Evolutionary conservation across 2,113 vertebrate genomes (phyloP), one percentile per base, ranked within the genome.

Genomic region (Zapus hudsonius): DNA sequence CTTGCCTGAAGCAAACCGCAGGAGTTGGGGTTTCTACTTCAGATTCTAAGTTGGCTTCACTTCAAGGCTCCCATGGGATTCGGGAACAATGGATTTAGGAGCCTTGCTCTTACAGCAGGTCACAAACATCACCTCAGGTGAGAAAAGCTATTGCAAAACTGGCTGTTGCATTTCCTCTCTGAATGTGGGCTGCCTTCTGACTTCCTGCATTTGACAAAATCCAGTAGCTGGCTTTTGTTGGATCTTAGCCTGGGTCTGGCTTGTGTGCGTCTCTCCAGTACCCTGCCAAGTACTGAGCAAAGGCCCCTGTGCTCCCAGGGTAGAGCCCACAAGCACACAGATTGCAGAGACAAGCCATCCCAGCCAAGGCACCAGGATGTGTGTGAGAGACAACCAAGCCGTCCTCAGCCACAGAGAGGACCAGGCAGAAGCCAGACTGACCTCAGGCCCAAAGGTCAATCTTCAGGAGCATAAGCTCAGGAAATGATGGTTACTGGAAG

Each of bases 11-110:
- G 70, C 38, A 42, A 78, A 76, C 64, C 84, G 75, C 52, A 74
- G 72, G 78, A 79, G 16, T 27, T 72, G 73, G 38, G 82, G 92
- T 92, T 96, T 87, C 47, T 64, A 27, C n/a, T 75, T 89, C 36
- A 87, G 29, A 74, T 90, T 1, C 12, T 42, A 89, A 57, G 70
- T 93, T 74, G 57, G n/a, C 12, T 74, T 90, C 64, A 72, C 93
- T 76, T 63, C 79, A 87, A 69, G 73, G 42, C 20, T 36, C 91
- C 47, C 27, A 63, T 15, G 52, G 52, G 52, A 52, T 52, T 52
- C 52, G 12, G 52, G 16, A 52, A 42, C 25, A 42, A 93, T 33
- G 33, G 91, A 72, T 33, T 5, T 69, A 82, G 66, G 55, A 59
- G 86, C 66, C 12, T 64, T 84, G n/a, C 17, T 31, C 70, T 88